Evolutionary conservation across 2,888 invertebrate genomes (phyloP).

Genomic region (Drosophila vallismaia): DNA sequence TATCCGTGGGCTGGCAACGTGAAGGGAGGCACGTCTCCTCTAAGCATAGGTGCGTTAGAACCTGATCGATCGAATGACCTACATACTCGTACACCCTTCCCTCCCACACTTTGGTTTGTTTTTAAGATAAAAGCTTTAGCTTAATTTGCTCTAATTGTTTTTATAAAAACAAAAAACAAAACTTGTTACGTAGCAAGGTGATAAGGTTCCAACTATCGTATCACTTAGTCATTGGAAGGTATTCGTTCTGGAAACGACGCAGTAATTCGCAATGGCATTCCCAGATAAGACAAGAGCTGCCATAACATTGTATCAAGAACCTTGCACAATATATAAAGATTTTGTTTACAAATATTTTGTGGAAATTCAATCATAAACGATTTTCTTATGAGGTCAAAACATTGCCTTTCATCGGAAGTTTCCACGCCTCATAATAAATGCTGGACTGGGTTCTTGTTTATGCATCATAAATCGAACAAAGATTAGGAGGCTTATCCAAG

Average conservation of each 20-base stretch:
- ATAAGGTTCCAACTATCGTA: conserved; percentile 31
- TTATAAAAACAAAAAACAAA: conserved; percentile 24
- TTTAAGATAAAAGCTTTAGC: conserved; percentile 36
- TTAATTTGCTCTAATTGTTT: conserved; percentile 41
- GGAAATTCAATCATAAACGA: not conserved
- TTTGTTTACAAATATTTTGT: conserved; percentile 7
- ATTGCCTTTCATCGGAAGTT: not conserved
- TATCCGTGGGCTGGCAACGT: conserved; percentile 15
- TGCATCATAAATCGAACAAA: not conserved
- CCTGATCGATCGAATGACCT: conserved; percentile 33
- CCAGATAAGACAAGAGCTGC: conserved; percentile 18
- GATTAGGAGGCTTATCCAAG: not conserved
- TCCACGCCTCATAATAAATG: too few species aligned
- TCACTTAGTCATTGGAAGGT: conserved; percentile 27
- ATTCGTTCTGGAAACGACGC: conserved; percentile 30
- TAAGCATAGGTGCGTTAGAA: conserved; percentile 24
- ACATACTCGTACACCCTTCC: conserved; percentile 13
- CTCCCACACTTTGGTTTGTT: conserved; percentile 23
- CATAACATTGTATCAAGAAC: conserved; percentile 32
- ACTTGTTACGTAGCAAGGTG: conserved; percentile 29
- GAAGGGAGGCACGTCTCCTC: conserved; percentile 16
- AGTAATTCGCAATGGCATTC: conserved; percentile 17
- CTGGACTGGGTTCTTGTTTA: not conserved
- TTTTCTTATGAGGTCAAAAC: not conserved
- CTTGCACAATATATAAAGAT: conserved; percentile 29